These are phyloP conservation scores for Mormyrus iriodes DNA, from an alignment of 2,113 vertebrate species.

Conservation along the genomic window DNA sequence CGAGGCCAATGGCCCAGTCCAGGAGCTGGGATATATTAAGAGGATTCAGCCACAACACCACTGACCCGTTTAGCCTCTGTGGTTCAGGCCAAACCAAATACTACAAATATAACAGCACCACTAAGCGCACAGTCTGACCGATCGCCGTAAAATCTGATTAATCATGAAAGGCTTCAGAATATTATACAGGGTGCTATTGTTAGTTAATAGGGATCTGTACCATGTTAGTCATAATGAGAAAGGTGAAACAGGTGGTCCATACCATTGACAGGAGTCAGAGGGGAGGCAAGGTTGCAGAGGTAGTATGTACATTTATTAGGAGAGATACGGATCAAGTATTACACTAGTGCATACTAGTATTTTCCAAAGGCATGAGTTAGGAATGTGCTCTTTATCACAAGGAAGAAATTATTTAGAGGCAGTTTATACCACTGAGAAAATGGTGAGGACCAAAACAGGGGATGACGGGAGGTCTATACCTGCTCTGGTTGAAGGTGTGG, in stretches of 20 bases:
- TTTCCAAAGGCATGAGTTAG: neutral
- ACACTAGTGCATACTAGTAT: neutral
- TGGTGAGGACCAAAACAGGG: neutral
- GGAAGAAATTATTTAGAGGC: neutral
- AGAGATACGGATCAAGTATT: neutral
- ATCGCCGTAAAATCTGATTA: neutral
- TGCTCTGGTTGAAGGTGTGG: conserved; percentile 88
- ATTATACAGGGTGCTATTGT: neutral
- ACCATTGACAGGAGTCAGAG: neutral
- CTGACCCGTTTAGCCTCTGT: neutral
- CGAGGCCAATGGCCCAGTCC: neutral
- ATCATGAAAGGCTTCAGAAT: neutral
- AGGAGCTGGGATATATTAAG: neutral
- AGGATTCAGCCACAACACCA: neutral
- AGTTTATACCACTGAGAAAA: neutral
- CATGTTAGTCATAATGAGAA: neutral
- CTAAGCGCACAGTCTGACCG: neutral
- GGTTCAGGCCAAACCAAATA: neutral
- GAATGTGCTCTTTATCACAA: neutral
- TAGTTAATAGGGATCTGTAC: neutral
- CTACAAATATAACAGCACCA: neutral
- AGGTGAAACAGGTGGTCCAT: neutral
- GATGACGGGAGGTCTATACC: conserved; percentile 50
- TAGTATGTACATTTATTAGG: neutral
- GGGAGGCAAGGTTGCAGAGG: neutral